Base-by-base conservation (phyloP, 2,797 vertebrate species). In the Acanthornis magna region DNA sequence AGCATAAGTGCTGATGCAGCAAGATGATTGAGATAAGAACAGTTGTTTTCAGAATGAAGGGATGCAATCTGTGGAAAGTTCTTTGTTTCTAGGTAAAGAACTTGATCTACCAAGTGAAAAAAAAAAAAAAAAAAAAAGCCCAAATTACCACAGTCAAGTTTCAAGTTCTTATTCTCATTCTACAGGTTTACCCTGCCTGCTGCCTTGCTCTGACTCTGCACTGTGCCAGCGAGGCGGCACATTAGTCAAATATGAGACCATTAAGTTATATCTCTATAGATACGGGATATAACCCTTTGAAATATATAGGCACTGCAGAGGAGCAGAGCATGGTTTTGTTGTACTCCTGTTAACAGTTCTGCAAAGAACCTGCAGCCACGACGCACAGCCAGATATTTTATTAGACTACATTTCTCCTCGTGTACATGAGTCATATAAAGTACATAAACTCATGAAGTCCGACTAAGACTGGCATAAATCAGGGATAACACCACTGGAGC, bases 371-470 rank as follows among this genome's bases (percentile, higher is more conserved):
- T 82, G 80, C 73, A 91, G 93, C 91, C 61, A 26, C 0, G 0
- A 32, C n/a, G 58, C 80, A 86, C 76, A 88, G 95, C 34, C 85
- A 85, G 88, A 5, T 94, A 81, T 95, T 97, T 94, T 96, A 93
- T 94, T 95, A 91, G 89, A 58, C 82, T 62, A 40, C 85, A 90
- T 94, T 95, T 96, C 95, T 95, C 91, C 76, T 82, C 9, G 0
- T 1, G 19, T 76, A 60, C 91, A 75, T 75, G 92, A 92, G 87
- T 86, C 91, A 94, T 92, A 94, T 94, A 89, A 95, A 96, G 89
- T 70, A 86, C 88, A 90, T 92, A 96, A 95, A 95, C 94, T 94
- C 93, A 88, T 87, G 80, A 93, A 91, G 94, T 93, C 88, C 53
- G 5, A 76, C 83, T 87, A 90, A 94, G 67, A 85, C 89, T 61